Base-by-base conservation (phyloP, 2,797 vertebrate species). In the Cephalopachus bancanus region DNA sequence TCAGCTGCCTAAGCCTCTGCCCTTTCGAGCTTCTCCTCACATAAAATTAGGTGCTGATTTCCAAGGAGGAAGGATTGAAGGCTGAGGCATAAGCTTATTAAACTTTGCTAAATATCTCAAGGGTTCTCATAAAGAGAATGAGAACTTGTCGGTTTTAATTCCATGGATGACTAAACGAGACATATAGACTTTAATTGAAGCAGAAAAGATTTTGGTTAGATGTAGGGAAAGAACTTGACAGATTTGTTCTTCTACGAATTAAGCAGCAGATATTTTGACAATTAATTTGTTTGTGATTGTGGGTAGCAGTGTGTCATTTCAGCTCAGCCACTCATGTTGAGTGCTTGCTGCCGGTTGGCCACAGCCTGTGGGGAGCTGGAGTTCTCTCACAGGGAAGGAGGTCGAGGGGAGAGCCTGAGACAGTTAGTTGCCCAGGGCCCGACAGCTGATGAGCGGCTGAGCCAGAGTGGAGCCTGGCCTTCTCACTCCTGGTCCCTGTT, bases 91-190 rank as follows among this genome's bases (percentile, higher is more conserved):
- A 93, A 93, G 69, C 75, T 84, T 96, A 75, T 83, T 97, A 89
- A 93, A 88, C 49, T 80, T 92, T 67, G 33, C 57, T 95, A 92
- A 96, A 53, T 55, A 89, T 84, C 60, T 37, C 20, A 96, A 96
- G 67, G 17, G 80, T 93, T 96, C 92, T 95, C 65, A 86, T 95
- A 81, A 94, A 83, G 89, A 95, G 83, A 93, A 75, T 55, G 71
- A 94, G 94, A 92, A 97, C 95, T 74, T 97, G 95, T 95, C 96
- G 96, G 91, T 92, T 97, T 96, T 94, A 93, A 95, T 98, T 91
- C 83, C 37, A 79, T 96, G 91, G 93, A 80, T 97, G 96, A 96
- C 60, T 93, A 91, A 97, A 89, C 83, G 93, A 85, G 93, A 97
- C 86, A 95, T 87, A 49, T 20, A 96, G 93, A 87, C 33, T 92